phyloP scores from a whole-genome alignment of 2,888 invertebrate genomes.

The Chalcosyrphus nemorum region DNA sequence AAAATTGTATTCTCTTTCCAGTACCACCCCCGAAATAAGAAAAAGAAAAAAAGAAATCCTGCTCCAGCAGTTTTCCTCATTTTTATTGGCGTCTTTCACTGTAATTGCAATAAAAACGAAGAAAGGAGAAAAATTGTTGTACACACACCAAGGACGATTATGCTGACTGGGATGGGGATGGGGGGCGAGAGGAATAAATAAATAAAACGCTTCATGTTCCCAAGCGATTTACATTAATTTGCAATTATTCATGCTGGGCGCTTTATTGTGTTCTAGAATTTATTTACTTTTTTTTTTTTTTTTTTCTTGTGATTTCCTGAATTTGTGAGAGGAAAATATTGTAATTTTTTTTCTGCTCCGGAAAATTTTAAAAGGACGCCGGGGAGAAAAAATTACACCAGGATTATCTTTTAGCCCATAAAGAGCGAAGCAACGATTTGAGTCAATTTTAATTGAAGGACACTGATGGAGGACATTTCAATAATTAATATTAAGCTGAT shows the following conservation, averaged over 20 bases:
- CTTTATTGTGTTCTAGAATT: constrained; percentile 61
- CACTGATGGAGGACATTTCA: not conserved
- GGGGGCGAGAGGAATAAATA: constrained; percentile 56
- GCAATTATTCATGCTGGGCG: constrained; percentile 72
- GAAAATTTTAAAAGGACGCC: not conserved
- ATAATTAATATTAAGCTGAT: no score
- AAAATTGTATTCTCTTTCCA: constrained; percentile 31
- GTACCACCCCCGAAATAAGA: not conserved
- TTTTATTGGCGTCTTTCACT: constrained; percentile 64
- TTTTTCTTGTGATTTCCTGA: constrained; percentile 33
- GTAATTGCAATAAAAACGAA: constrained; percentile 60
- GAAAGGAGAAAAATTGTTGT: constrained; percentile 47
- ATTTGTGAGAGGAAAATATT: not conserved
- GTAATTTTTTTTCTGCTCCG: not conserved
- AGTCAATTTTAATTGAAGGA: not conserved
- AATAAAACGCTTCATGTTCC: constrained; percentile 65
- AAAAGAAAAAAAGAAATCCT: no score
- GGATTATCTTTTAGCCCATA: not conserved
- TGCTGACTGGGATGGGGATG: constrained; percentile 34
- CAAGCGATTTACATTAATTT: constrained; percentile 71
- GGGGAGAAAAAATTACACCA: not conserved
- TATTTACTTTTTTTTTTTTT: constrained; percentile 38
- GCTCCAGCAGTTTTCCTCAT: constrained; percentile 21
- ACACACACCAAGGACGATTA: constrained; percentile 12
- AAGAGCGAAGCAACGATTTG: not conserved